These are phyloP conservation scores for Archivesica marissinica DNA, from an alignment of 1,140 invertebrate genomes.

Conservation along the genomic window DNA sequence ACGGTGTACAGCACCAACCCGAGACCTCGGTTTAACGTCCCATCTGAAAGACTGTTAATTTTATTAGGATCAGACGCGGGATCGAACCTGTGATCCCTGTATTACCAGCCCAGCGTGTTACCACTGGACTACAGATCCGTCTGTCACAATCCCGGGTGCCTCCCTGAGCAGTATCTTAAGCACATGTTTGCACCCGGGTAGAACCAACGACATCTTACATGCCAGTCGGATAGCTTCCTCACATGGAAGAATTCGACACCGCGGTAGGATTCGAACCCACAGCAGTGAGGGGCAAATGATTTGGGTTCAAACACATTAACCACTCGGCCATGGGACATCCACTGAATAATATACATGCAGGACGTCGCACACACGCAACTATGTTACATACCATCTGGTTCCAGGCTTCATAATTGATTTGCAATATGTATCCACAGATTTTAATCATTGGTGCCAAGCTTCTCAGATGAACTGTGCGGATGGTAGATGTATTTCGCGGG, in stretches of 20 bases:
- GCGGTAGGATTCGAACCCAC: too few species aligned
- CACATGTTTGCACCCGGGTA: too few species aligned
- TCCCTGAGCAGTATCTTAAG: too few species aligned
- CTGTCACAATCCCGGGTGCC: not conserved
- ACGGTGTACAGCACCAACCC: too few species aligned
- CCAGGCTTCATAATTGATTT: not conserved
- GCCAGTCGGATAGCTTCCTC: not conserved
- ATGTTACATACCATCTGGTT: not conserved
- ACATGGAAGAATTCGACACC: too few species aligned
- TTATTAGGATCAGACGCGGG: too few species aligned
- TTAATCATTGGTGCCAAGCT: not conserved
- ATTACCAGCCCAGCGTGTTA: too few species aligned
- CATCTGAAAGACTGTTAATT: too few species aligned
- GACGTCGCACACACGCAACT: not conserved
- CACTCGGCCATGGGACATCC: not conserved
- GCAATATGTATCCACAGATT: not conserved
- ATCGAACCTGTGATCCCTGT: too few species aligned
- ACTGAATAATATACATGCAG: not conserved
- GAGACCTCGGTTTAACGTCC: too few species aligned
- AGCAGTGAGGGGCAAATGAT: too few species aligned
- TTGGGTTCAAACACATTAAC: not conserved
- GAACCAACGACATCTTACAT: not conserved
- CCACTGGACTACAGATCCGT: not conserved
- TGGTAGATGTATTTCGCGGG: slow-evolving; percentile 65
- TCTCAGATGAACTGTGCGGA: slow-evolving; percentile 64